These are phyloP conservation scores for Drosophila ercepeae DNA, from an alignment of 1,140 invertebrate genomes.

Conservation along the genomic window DNA sequence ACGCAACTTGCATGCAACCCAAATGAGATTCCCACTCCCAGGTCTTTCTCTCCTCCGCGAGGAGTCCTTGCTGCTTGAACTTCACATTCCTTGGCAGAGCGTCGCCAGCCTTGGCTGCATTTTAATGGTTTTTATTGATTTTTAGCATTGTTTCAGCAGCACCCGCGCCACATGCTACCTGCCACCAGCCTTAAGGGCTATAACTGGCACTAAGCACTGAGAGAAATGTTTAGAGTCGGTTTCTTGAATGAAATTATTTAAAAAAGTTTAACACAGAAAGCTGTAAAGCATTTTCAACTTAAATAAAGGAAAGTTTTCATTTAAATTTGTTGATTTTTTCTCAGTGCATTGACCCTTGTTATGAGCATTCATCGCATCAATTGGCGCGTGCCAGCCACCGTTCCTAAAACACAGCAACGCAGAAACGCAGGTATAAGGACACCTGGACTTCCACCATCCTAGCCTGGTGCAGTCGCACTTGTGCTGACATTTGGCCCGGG, in stretches of 20 bases:
- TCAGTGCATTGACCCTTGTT: constrained; percentile 37
- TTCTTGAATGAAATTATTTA: not conserved
- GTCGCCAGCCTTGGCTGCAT: constrained; percentile 62
- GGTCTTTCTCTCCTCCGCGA: not conserved
- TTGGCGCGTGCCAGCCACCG: constrained; percentile 56
- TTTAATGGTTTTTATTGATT: constrained; percentile 80
- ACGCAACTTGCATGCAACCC: constrained; percentile 54
- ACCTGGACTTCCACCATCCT: constrained; percentile 14
- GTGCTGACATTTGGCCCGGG: constrained; percentile 32
- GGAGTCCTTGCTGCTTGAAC: constrained; percentile 73
- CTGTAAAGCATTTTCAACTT: not conserved
- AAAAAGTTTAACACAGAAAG: not conserved
- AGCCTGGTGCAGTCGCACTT: constrained; percentile 38
- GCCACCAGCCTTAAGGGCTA: constrained; percentile 3
- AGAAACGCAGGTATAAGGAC: constrained; percentile 10
- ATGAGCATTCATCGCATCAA: constrained; percentile 70
- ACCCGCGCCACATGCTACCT: constrained; percentile 16
- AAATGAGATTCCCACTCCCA: constrained; percentile 1
- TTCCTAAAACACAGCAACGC: constrained; percentile 20
- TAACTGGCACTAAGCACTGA: constrained; percentile 4
- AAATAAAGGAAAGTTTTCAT: not conserved
- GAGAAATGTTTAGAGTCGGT: not conserved
- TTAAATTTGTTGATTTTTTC: not conserved
- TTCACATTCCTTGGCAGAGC: constrained; percentile 59
- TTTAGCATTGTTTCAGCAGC: constrained; percentile 52